Base-by-base conservation (phyloP, 2,797 vertebrate species). In the Mustela erminea region DNA sequence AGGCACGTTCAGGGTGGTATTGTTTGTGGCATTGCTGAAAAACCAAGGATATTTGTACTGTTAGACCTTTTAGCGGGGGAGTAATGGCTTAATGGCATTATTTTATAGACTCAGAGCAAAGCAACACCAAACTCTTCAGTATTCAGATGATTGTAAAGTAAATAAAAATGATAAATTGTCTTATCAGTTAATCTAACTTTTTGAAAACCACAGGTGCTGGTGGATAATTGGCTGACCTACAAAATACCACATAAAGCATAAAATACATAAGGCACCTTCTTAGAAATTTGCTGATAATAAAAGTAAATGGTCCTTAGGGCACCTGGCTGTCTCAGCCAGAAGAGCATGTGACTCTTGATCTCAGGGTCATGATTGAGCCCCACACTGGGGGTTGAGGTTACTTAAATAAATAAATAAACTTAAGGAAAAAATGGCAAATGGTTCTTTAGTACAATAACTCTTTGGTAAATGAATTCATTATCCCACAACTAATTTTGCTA, bases 391-490 rank as follows among this genome's bases (percentile, higher is more conserved):
- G 43, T 75, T 46, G 43, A 29, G 72, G 9, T 46, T 75, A 10
- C 74, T 75, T 49, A 75, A 75, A 29, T 46, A 46, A 72, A 41
- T 72, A 72, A 75, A 29, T 75, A 75, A 75, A 75, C 72, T 75
- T 46, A 13, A 72, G 52, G 52, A 7, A 41, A 38, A 70, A 80
- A 43, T 91, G 78, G 32, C 60, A 93, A 92, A 52, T 87, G 17
- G 3, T 72, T 96, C 38, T 88, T 97, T 60, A 85, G 29, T 91
- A 52, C 3, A 92, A 4, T 81, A 87, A 35, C 29, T 92, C 1
- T 87, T 92, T 92, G 27, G 27, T 87, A 90, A 85, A 35, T 89
- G 58, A 46, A 58, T 97, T 62, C 70, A n/a, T 96, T 90, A 49
- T 75, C 27, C 32, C 43, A 83, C 74, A 66, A 52, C 46, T 64